Conservation (phyloP, 2,113 vertebrate genomes). For the Ceyx melanurus region DNA sequence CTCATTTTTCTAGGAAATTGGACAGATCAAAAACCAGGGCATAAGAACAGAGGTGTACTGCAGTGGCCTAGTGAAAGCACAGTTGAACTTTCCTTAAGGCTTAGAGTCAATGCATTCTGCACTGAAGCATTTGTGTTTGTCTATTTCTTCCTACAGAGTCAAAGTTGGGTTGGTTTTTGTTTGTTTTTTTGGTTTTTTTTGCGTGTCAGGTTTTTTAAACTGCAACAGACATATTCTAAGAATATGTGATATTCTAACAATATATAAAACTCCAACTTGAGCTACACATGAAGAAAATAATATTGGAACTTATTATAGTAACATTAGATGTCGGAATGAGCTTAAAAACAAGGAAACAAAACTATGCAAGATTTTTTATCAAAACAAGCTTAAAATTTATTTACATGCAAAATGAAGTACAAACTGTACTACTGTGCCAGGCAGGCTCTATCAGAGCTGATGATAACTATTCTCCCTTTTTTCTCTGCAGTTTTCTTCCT, state of each 20-base stretch:
- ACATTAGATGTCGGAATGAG: not conserved
- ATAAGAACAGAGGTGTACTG: not conserved
- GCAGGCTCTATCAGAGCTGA: not conserved
- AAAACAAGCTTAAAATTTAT: not conserved
- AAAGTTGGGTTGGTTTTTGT: not conserved
- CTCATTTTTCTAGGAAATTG: not conserved
- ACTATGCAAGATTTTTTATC: not conserved
- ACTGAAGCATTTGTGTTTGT: not conserved
- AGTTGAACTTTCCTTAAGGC: not conserved
- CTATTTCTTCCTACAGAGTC: not conserved
- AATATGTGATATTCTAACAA: not conserved
- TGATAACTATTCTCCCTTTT: not conserved
- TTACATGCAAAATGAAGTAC: not conserved
- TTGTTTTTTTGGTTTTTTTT: not conserved
- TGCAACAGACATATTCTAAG: not conserved
- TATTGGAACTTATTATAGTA: not conserved
- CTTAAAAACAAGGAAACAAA: not conserved
- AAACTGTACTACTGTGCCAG: not conserved
- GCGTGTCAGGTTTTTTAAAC: not conserved
- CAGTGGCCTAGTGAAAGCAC: accelerated
- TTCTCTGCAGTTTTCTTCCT: not conserved
- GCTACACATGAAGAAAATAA: not conserved
- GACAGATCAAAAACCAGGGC: not conserved
- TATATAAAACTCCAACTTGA: not conserved
- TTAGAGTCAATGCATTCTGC: not conserved